These are phyloP conservation scores for Amphilophus citrinellus DNA, from an alignment of 2,113 vertebrate genomes.

Conservation along the genomic window DNA sequence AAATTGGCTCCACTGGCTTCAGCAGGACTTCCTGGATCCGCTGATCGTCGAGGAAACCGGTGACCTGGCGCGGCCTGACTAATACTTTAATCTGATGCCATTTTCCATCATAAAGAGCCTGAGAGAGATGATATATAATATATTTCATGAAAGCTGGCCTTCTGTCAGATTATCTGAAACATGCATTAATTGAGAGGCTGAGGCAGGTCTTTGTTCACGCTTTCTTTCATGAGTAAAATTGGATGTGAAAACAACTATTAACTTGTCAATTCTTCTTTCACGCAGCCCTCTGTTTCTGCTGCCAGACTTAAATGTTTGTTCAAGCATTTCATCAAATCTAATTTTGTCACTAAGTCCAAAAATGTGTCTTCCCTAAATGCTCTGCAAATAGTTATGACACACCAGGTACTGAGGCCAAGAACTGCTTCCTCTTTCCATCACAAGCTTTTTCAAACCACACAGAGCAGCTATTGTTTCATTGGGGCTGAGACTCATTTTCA, in stretches of 20 bases:
- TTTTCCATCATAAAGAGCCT: conserved; percentile 70
- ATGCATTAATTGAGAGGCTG: neutral
- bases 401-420: neutral
- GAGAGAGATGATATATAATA: neutral
- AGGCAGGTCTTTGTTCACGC: neutral
- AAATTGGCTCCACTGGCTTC: conserved; percentile 77
- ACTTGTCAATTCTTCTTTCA: conserved; percentile 14
- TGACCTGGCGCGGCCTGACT: conserved; percentile 66
- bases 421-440: conserved; percentile 41
- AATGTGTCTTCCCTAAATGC: conserved; percentile 7
- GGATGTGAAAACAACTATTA: conserved; percentile 28
- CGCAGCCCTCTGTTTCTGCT: conserved; percentile 4
- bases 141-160: neutral
- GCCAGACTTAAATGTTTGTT: neutral
- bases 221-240: neutral
- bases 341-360: conserved; percentile 10
- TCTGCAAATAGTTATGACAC: conserved; percentile 15
- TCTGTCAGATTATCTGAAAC: neutral
- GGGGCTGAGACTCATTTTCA: conserved; percentile 20
- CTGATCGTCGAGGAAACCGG: conserved; percentile 78
- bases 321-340: conserved; percentile 1
- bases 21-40: conserved; percentile 62
- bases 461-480: conserved; percentile 45
- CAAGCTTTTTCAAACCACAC: conserved; percentile 13
- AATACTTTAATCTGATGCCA: conserved; percentile 86